Conservation (phyloP, 2,113 vertebrate species). For the Tupaia chinensis region DNA sequence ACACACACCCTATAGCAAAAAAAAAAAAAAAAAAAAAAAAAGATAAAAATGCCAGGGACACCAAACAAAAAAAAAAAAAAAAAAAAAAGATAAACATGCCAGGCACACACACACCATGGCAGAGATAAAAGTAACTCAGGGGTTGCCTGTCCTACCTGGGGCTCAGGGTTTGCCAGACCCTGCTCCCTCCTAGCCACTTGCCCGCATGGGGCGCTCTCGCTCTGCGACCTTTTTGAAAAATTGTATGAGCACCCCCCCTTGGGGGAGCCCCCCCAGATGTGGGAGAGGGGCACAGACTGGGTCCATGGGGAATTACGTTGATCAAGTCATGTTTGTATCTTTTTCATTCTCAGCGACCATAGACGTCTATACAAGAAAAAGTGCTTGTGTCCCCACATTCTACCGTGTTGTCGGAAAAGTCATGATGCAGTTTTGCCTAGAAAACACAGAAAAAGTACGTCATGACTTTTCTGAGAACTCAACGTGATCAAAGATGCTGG, state of each 20-base stretch:
- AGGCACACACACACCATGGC: no score
- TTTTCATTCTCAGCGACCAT: neutral
- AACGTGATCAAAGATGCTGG: neutral
- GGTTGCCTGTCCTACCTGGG: rapidly evolving
- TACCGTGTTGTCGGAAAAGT: no score
- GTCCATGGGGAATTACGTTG: rapidly evolving
- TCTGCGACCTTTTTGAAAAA: neutral
- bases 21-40: no score
- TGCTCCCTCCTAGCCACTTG: neutral
- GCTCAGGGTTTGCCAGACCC: neutral
- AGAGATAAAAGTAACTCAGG: neutral
- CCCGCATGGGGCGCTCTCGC: neutral
- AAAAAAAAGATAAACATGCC: no score
- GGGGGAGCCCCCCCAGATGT: neutral
- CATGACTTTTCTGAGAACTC: no score
- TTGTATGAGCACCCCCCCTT: rapidly evolving
- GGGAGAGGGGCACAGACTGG: neutral
- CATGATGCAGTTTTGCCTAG: no score
- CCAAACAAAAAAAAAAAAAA: no score
- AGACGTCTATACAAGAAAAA: neutral
- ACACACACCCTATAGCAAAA: no score
- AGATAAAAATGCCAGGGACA: no score
- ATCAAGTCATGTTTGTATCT: neutral
- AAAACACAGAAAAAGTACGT: no score
- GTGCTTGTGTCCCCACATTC: neutral